These are phyloP conservation scores for Calosoma granatense DNA, from an alignment of 1,140 invertebrate genomes.

Conservation along the genomic window DNA sequence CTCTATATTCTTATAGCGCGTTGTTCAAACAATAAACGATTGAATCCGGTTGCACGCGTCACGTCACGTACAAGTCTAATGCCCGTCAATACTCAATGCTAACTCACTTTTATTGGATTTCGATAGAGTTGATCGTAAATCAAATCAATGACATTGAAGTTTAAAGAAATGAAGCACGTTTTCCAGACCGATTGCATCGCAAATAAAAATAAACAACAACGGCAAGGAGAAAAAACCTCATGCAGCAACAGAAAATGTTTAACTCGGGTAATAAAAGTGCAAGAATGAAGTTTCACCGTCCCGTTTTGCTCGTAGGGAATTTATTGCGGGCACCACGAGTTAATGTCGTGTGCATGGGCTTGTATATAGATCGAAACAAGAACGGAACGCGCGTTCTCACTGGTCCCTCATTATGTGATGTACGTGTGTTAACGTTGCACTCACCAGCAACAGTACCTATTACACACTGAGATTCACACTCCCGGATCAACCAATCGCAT, in stretches of 20 bases:
- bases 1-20: too few species aligned
- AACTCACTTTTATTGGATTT: background rate
- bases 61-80: too few species aligned
- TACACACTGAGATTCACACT: background rate
- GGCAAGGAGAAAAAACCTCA: background rate
- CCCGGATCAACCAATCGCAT: too few species aligned
- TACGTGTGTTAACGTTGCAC: too few species aligned
- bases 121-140: background rate
- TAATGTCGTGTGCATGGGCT: background rate
- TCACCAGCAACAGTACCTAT: background rate
- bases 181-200: background rate
- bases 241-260: background rate
- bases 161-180: background rate
- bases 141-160: background rate
- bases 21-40: too few species aligned
- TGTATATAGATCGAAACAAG: background rate
- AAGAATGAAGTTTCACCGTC: background rate
- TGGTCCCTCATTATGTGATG: background rate
- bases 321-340: background rate
- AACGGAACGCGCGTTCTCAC: background rate
- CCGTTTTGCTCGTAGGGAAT: background rate
- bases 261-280: slow-evolving; percentile 1
- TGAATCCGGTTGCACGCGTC: too few species aligned
- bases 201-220: background rate
- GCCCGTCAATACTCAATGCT: background rate